Base-by-base conservation (phyloP, 2,888 invertebrate species). In the Erynnis tages region DNA sequence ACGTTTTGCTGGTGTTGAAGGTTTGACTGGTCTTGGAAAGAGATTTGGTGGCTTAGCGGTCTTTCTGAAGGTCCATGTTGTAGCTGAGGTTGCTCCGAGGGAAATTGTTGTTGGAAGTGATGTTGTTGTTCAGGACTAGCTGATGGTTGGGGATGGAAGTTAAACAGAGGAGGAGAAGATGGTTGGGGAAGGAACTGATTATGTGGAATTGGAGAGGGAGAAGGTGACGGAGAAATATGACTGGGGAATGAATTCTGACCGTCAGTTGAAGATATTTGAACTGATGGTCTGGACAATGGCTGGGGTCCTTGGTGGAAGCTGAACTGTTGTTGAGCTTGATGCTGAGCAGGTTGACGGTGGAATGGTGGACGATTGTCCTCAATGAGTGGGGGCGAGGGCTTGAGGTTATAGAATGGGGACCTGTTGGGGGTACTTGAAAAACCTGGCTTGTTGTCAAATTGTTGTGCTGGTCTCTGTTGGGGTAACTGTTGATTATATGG, bases 401-500 rank as follows among this genome's bases (percentile, higher is more conserved):
- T 88, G 0, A 87, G 72, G 49, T 89, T 90, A 50, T 87, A 77
- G 71, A 90, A 73, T 56, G 86, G 72, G 66, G 91, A 58, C 71
- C 84, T 67, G 44, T 72, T 85, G 2, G 87, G 79, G 29, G 71
- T 80, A 56, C 64, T 71, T 58, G 67, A 71, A 72, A 61, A 84
- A 54, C 69, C 75, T 63, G 87, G 62, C 67, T 86, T 73, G 61
- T 72, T 90, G 69, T 79, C 90, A 62, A 89, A 89, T 52, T 84
- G 78, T 43, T 80, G 83, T 52, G 61, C 71, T 34, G 78, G 91
- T 65, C 76, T 71, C 64, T 75, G 85, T 60, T 91, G 91, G 4
- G 91, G 90, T 54, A 91, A 76, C 53, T 91, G 91, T 68, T 91
- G 90, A 54, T 69, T 84, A 7, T 72, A 67, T 3, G 82, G 73